Evolutionary conservation across 2,797 vertebrate genomes (phyloP).

Genomic region (Selene dorsalis): DNA sequence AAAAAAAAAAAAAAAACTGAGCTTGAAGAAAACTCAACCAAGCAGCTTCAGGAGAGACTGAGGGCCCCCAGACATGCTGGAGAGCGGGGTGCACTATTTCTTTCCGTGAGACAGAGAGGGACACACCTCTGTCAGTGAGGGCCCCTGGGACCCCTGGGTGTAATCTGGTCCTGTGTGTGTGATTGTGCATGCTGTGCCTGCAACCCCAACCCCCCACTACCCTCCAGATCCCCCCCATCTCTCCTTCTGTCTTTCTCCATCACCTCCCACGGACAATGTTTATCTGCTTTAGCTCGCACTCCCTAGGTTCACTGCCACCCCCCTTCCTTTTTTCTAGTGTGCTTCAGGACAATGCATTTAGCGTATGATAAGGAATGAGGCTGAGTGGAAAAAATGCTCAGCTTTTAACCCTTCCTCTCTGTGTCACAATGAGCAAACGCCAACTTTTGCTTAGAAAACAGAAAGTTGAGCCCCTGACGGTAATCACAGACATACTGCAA

Average conservation of each 20-base stretch:
- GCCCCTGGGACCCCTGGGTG: slow-evolving; percentile 67
- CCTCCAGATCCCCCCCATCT: slow-evolving; percentile 2
- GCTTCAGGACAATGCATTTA: slow-evolving; percentile 46
- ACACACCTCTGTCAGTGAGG: slow-evolving; percentile 69
- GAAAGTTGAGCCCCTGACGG: slow-evolving; percentile 50
- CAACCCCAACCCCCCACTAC: neutral
- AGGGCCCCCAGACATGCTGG: slow-evolving; percentile 39
- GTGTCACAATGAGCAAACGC: slow-evolving; percentile 59
- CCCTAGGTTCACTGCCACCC: slow-evolving; percentile 7
- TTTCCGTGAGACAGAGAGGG: slow-evolving; percentile 53
- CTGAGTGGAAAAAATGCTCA: slow-evolving; percentile 13
- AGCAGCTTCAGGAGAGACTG: slow-evolving; percentile 35
- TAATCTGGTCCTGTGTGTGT: slow-evolving; percentile 67
- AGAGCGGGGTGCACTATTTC: slow-evolving; percentile 58
- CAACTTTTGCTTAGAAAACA: slow-evolving; percentile 60
- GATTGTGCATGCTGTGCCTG: slow-evolving; percentile 46
- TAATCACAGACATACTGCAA: slow-evolving; percentile 68
- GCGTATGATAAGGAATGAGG: slow-evolving; percentile 41
- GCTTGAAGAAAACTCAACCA: slow-evolving; percentile 41
- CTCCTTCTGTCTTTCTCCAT: slow-evolving; percentile 58
- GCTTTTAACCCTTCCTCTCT: slow-evolving; percentile 57
- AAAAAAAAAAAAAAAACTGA: slow-evolving; percentile 6
- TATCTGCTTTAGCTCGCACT: slow-evolving; percentile 54
- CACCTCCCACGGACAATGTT: slow-evolving; percentile 65
- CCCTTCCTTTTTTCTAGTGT: slow-evolving; percentile 5